Evolutionary conservation across 1,140 invertebrate genomes (phyloP).

Genomic region (Telenomus remus): DNA sequence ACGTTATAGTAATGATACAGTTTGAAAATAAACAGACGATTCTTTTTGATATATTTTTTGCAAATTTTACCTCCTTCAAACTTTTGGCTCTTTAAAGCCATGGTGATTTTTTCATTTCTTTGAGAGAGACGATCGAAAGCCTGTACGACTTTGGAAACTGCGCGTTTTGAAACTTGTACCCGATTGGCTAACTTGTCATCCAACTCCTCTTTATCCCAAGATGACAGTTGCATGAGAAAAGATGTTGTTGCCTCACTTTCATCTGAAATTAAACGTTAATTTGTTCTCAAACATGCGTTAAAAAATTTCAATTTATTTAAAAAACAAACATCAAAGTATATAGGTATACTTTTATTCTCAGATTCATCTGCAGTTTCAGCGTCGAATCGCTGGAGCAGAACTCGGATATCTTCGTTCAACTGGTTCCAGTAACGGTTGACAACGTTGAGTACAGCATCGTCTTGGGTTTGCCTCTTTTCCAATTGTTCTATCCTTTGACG

Average conservation of each 20-base stretch:
- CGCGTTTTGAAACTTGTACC: constrained; percentile 93
- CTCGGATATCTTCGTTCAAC: constrained; percentile 96
- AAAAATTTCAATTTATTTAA: too few species aligned
- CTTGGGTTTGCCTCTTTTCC: constrained; percentile 96
- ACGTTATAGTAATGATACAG: too few species aligned
- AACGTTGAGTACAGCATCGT: constrained; percentile 97
- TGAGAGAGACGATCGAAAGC: constrained; percentile 96
- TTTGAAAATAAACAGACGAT: too few species aligned
- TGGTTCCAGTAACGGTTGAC: constrained; percentile 99
- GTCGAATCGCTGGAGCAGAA: constrained; percentile 96
- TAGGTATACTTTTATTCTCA: constrained; percentile 90
- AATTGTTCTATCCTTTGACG: constrained; percentile 95
- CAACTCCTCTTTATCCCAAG: constrained; percentile 98
- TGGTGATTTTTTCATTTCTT: constrained; percentile 93
- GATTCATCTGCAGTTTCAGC: constrained; percentile 97
- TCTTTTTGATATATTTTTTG: too few species aligned
- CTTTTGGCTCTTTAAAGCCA: constrained; percentile 88
- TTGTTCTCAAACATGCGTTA: constrained; percentile 6
- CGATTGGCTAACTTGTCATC: constrained; percentile 96
- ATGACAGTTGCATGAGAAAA: constrained; percentile 96
- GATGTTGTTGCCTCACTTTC: constrained; percentile 97
- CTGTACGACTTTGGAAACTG: constrained; percentile 96
- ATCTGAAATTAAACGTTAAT: constrained; percentile 78
- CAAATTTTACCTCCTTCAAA: constrained; percentile 81
- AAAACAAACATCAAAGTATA: too few species aligned